These are phyloP conservation scores for Styela clava DNA, from an alignment of 23 tunicate genomes.

Conservation along the genomic window DNA sequence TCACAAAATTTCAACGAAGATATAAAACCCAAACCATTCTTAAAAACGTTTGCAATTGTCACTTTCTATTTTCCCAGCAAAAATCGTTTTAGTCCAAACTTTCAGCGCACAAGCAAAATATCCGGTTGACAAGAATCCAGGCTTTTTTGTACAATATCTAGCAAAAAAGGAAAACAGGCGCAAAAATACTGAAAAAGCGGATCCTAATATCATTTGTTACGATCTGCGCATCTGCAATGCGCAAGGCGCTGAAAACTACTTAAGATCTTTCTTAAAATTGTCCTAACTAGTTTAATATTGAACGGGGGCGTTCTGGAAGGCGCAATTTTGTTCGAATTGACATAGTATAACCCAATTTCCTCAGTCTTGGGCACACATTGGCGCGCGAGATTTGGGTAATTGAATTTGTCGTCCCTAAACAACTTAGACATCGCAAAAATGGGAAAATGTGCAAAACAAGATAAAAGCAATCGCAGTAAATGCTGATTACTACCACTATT, in stretches of 20 bases:
- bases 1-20: too few relatives aligned
- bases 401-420: neutral
- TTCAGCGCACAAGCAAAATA: too few relatives aligned
- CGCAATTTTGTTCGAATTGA: neutral
- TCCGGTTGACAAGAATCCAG: too few relatives aligned
- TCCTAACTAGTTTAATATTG: constrained; percentile 26
- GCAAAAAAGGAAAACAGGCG: too few relatives aligned
- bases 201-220: constrained; percentile 16
- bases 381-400: constrained; percentile 15
- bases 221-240: constrained; percentile 2
- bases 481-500: too few relatives aligned
- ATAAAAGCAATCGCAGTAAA: neutral
- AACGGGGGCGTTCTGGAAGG: constrained; percentile 10
- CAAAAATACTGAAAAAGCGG: neutral
- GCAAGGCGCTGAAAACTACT: neutral
- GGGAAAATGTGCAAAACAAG: neutral
- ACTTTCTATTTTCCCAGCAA: too few relatives aligned
- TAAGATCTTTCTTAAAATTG: neutral
- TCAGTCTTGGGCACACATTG: neutral
- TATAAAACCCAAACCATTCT: too few relatives aligned
- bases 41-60: too few relatives aligned
- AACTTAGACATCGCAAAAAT: neutral
- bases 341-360: constrained; percentile 16
- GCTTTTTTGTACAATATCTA: too few relatives aligned
- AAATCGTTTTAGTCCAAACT: too few relatives aligned